Conservation (phyloP, 2,797 vertebrate genomes). For the Corythornis leucogaster region DNA sequence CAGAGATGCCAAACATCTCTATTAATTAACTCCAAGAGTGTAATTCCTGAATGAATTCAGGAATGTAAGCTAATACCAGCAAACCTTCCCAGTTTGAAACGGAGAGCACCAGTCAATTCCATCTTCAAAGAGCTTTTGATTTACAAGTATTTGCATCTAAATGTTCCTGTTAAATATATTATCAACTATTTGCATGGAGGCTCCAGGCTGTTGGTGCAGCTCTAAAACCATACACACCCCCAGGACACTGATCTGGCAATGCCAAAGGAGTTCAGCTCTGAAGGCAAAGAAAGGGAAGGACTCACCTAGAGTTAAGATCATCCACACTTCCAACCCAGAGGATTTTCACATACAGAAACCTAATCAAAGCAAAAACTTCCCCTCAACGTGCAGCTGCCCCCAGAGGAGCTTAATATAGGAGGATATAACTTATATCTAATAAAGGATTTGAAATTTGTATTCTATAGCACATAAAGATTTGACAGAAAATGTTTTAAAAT, state of each 20-base stretch:
- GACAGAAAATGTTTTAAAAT: not conserved
- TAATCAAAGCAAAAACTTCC: not conserved
- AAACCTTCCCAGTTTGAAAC: not conserved
- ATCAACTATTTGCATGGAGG: not conserved
- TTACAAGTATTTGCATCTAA: slow-evolving; percentile 47
- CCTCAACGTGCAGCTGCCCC: not conserved
- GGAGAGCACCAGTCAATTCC: not conserved
- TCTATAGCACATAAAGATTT: not conserved
- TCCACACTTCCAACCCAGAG: not conserved
- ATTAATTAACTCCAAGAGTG: not conserved
- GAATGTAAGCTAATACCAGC: slow-evolving; percentile 5
- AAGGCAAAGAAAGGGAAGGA: slow-evolving; percentile 9
- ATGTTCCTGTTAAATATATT: not conserved
- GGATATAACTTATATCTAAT: not conserved
- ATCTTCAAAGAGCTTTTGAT: slow-evolving; percentile 11
- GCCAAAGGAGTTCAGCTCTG: not conserved
- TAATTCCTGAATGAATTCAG: not conserved
- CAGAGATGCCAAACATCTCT: not conserved
- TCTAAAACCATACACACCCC: not conserved
- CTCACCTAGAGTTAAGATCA: not conserved
- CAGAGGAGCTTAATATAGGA: not conserved
- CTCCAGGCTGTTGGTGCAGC: not conserved
- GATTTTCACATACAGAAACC: not conserved
- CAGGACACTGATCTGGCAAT: not conserved
- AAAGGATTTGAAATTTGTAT: not conserved